These are phyloP conservation scores for Phortica okadai DNA, from an alignment of 2,888 invertebrate genomes.

Conservation along the genomic window DNA sequence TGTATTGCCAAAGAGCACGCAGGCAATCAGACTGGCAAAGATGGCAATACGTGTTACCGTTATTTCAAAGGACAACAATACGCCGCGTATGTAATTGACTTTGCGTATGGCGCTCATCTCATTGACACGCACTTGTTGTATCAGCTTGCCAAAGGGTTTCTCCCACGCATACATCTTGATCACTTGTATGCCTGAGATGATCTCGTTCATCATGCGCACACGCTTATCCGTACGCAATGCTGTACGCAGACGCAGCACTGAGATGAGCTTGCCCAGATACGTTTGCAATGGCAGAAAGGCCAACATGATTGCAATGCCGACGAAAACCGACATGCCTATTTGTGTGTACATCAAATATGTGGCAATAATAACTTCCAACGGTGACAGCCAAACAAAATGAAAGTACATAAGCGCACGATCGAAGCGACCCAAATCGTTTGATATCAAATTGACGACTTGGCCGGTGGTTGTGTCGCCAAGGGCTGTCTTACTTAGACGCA, in stretches of 20 bases:
- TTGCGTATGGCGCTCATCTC: slow-evolving; percentile 82
- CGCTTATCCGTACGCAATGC: slow-evolving; percentile 93
- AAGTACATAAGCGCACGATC: slow-evolving; percentile 86
- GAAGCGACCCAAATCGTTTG: slow-evolving; percentile 91
- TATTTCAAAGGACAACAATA: slow-evolving; percentile 88
- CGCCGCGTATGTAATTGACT: slow-evolving; percentile 86
- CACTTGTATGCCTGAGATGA: slow-evolving; percentile 91
- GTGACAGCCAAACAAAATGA: slow-evolving; percentile 95
- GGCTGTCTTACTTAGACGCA: slow-evolving; percentile 84
- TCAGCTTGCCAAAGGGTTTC: slow-evolving; percentile 87
- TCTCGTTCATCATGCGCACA: slow-evolving; percentile 93
- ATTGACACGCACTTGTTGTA: slow-evolving; percentile 81
- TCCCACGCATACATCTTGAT: slow-evolving; percentile 99
- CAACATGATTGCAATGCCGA: slow-evolving; percentile 79
- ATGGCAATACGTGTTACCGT: slow-evolving; percentile 92
- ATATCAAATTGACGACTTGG: slow-evolving; percentile 91
- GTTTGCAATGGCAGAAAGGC: slow-evolving; percentile 86
- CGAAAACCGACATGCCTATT: slow-evolving; percentile 78
- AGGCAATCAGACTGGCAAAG: slow-evolving; percentile 88
- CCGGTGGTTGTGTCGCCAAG: slow-evolving; percentile 86
- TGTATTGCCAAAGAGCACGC: slow-evolving; percentile 82
- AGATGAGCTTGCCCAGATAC: slow-evolving; percentile 85
- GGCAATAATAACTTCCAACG: slow-evolving; percentile 87
- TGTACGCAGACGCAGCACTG: slow-evolving; percentile 85
- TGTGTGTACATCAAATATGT: slow-evolving; percentile 84